Base-by-base conservation (phyloP, 64 coral and sea anemone species). In the Montipora efflorescens region DNA sequence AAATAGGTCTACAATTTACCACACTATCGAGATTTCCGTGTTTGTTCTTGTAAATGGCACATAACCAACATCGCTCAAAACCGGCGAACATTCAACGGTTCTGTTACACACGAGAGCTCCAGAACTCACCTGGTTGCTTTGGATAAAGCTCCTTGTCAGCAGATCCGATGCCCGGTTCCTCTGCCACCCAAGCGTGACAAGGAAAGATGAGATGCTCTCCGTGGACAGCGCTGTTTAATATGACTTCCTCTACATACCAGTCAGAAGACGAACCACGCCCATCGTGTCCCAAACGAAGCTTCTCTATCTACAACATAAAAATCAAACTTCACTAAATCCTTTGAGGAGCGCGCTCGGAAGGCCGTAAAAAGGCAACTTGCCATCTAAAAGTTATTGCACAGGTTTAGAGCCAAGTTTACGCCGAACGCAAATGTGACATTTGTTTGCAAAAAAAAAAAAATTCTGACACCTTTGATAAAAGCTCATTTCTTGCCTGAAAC, bases 171-270 rank as follows among this genome's bases (percentile, higher is more conserved):
- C 92, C 90, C 18, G 90, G 82, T 13, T 91, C 92, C 45, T 94
- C 95, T 15, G 95, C 91, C 10, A 99, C 58, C 98, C 98, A 99
- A 20, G 89, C 92, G 14, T 79, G 43, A 23, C 98, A 99, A 0
- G 98, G 95, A 57, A 99, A 99, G 23, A 99, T 94, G 44, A 96
- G 82, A 20, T 99, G 98, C 61, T 99, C 98, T 11, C 95, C 98
- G 67, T 92, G 68, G 43, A 93, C 88, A 71, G 98, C 90, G 7
- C 90, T 94, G 67, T 96, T 96, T 19, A 99, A 77, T 22, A 94
- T 77, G 53, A 99, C 88, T 23, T 99, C 98, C 69, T 99, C 98
- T 10, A 99, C 84, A 36, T 90, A 96, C 98, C 98, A 99, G 57
- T 93, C 92, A 18, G 90, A 77, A 16, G 87, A 76, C 3, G 95